Percentiles rank a stretch among this genome's conserved stretches.
phyloP scores from a whole-genome alignment of 2,888 invertebrate genomes.

The Caenorhabditis wallacei region DNA sequence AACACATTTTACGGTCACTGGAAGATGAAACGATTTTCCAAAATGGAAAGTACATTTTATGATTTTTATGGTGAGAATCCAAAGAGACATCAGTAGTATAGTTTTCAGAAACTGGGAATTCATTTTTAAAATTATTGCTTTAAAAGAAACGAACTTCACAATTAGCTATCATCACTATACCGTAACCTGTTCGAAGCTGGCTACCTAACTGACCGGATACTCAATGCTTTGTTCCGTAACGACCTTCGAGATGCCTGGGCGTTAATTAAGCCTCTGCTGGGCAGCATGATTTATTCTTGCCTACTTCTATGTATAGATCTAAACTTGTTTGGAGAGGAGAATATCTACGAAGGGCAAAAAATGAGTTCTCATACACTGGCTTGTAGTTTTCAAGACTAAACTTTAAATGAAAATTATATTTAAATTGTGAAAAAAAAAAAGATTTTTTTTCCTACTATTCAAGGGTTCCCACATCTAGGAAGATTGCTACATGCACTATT shows the following conservation, averaged over 20 bases:
- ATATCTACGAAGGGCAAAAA: not conserved
- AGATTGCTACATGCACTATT: not conserved
- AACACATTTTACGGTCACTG: too few relatives aligned
- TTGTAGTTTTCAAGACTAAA: too few relatives aligned
- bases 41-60: too few relatives aligned
- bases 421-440: too few relatives aligned
- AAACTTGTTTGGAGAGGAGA: constrained; percentile 3
- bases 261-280: constrained; percentile 12
- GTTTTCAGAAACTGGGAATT: not conserved
- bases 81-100: too few relatives aligned
- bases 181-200: constrained; percentile 4
- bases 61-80: too few relatives aligned
- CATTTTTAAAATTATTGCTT: not conserved
- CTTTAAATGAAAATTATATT: too few relatives aligned
- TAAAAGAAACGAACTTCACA: constrained; percentile 21
- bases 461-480: not conserved
- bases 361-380: too few relatives aligned
- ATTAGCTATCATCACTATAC: constrained; percentile 3
- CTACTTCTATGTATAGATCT: not conserved
- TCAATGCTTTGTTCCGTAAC: constrained; percentile 19
- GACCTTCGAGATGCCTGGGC: constrained; percentile 38
- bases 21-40: too few relatives aligned
- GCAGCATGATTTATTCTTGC: not conserved
- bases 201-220: constrained; percentile 30
- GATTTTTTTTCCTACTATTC: not conserved